Base-by-base conservation (phyloP, 2,797 vertebrate genomes). In the Xiphorhynchus erythropygius region DNA sequence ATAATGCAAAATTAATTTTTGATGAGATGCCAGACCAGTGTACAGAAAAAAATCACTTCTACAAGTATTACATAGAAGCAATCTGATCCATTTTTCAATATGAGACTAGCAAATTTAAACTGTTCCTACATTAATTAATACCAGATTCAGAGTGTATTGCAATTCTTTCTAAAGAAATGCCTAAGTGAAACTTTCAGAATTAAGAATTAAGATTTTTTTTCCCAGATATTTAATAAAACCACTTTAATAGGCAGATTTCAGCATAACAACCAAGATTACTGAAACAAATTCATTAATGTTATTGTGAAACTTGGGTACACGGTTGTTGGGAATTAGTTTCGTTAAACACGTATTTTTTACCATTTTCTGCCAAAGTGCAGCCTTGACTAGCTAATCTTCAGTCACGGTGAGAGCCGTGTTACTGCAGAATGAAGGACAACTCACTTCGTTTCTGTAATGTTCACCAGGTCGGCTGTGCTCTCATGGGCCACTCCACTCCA, bases 361-460 rank as follows among this genome's bases (percentile, higher is more conserved):
- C 18, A 11, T 28, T 85, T 75, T 68, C 49, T 86, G 37, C 14
- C 3, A 2, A 56, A 50, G 28, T 56, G 33, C 21, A 41, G 13
- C n/a, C 53, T 85, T 71, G 44, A 32, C 21, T 39, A 24, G 32
- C 35, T 89, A 10, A 65, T 81, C 46, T 94, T 79, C 44, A 27
- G 50, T 75, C 74, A 25, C 27, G 35, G 13, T 46, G 56, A 30
- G 33, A 80, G 59, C n/a, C 59, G 35, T 0, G 0, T 1, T 39
- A 11, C 39, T 60, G n/a, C 33, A 37, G 16, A 74, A 77, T 47
- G n/a, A 70, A 14, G 32, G 11, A 16, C 33, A 33, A 13, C 28
- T 22, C 21, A 5, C 13, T 84, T 88, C 13, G 81, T 88, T 84
- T 62, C 63, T 42, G 46, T 74, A 16, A 18, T 10, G 13, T 62